A percentile compares a stretch with the other conserved stretches of the same genome.
Evolutionary conservation across 2,888 invertebrate genomes (phyloP).

Genomic region (Seira ritae): DNA sequence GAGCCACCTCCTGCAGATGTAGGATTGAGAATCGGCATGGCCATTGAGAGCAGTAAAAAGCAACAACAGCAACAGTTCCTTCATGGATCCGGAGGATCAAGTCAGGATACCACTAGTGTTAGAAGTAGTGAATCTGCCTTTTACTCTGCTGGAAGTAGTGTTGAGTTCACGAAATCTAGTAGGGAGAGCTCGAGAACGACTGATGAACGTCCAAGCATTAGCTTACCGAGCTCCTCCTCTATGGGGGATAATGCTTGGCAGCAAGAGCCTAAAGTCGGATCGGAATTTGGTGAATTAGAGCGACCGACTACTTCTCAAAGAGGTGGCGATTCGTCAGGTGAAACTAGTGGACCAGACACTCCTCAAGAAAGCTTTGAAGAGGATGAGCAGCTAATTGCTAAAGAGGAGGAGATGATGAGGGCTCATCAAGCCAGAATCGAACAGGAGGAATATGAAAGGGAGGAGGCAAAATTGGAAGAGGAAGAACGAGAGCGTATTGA

Average conservation of each 20-base stretch:
- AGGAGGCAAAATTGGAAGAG: slow-evolving; percentile 78
- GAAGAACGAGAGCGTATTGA: slow-evolving; percentile 65
- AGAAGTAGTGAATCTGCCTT: slow-evolving; percentile 74
- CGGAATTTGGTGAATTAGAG: slow-evolving; percentile 56
- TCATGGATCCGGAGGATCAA: slow-evolving; percentile 51
- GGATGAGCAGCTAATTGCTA: slow-evolving; percentile 64
- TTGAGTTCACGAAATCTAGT: slow-evolving; percentile 59
- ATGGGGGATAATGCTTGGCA: slow-evolving; percentile 69
- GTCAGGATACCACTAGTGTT: slow-evolving; percentile 70
- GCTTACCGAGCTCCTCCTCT: slow-evolving; percentile 71
- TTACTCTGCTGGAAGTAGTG: slow-evolving; percentile 69
- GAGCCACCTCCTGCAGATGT: slow-evolving; percentile 71
- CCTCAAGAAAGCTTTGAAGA: slow-evolving; percentile 86
- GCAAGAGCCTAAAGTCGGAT: slow-evolving; percentile 60
- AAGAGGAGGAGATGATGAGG: slow-evolving; percentile 62
- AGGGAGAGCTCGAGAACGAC: slow-evolving; percentile 68
- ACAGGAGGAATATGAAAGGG: slow-evolving; percentile 48
- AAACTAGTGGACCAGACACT: slow-evolving; percentile 92
- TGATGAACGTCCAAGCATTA: slow-evolving; percentile 69
- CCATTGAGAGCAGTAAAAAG: slow-evolving; percentile 66
- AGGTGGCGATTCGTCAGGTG: slow-evolving; percentile 84
- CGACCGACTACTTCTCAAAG: slow-evolving; percentile 60
- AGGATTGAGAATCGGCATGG: slow-evolving; percentile 66
- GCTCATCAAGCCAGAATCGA: slow-evolving; percentile 47
- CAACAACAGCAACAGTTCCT: slow-evolving; percentile 64